Conservation (phyloP, 1,140 invertebrate species). For the Dolichoris vasculosae region DNA sequence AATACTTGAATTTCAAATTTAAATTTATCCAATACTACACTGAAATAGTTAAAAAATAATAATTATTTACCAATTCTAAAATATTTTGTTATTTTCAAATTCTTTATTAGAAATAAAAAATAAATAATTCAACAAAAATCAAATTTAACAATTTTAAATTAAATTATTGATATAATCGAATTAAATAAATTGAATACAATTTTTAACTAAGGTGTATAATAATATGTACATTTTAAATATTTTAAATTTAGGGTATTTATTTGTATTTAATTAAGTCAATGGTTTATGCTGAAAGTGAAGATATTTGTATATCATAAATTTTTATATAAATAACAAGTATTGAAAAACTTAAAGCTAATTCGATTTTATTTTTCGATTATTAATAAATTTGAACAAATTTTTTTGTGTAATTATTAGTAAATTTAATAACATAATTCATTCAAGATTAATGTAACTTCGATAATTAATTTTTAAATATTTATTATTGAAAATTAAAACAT, state of each 20-base stretch:
- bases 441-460: not conserved
- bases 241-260: not conserved
- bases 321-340: not conserved
- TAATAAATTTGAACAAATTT: not conserved
- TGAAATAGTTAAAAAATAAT: too few relatives aligned
- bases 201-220: slow-evolving; percentile 2
- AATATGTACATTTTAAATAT: not conserved
- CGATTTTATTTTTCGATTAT: not conserved
- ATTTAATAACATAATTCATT: not conserved
- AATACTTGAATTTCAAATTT: too few relatives aligned
- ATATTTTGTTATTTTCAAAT: too few relatives aligned
- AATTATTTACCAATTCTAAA: too few relatives aligned
- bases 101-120: too few relatives aligned
- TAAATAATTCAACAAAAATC: not conserved
- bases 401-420: not conserved
- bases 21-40: too few relatives aligned
- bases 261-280: not conserved
- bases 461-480: not conserved
- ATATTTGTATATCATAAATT: not conserved
- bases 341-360: slow-evolving; percentile 12
- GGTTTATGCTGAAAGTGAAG: not conserved
- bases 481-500: too few relatives aligned
- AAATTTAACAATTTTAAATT: too few relatives aligned
- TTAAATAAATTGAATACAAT: not conserved
- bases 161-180: not conserved